Conservation (phyloP, 1,140 invertebrate genomes). For the Geopemphigus sp. region DNA sequence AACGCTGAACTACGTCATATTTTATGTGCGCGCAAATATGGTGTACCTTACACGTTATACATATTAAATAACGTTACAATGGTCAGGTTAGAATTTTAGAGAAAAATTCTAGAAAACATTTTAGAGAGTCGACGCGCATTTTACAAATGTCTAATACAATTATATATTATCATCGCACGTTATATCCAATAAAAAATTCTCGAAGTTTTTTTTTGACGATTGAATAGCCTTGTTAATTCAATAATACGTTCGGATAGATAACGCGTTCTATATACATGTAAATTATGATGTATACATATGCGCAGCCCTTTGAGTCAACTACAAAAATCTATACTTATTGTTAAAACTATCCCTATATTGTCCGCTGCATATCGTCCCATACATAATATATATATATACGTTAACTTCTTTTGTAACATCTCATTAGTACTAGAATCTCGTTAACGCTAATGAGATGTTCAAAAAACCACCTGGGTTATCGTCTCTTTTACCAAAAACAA, state of each 20-base stretch:
- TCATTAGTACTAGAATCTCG: constrained; percentile 1
- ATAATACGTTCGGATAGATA: background rate
- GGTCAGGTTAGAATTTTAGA: too few species aligned
- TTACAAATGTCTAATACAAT: too few species aligned
- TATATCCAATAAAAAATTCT: too few species aligned
- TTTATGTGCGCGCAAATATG: too few species aligned
- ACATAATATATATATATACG: background rate
- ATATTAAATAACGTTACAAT: background rate
- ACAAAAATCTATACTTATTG: constrained; percentile 8
- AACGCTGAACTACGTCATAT: background rate
- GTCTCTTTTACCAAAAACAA: background rate
- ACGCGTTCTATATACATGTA: background rate
- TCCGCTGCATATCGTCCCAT: too few species aligned
- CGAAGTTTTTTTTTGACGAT: background rate
- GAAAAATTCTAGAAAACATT: too few species aligned
- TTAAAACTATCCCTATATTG: background rate
- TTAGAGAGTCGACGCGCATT: too few species aligned
- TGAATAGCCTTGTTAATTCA: background rate
- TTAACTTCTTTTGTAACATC: constrained; percentile 8
- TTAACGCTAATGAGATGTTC: too few species aligned
- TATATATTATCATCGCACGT: too few species aligned
- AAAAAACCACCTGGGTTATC: too few species aligned
- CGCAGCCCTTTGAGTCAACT: background rate
- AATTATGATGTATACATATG: background rate
- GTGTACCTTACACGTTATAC: too few species aligned